Percentiles rank a stretch among this genome's conserved stretches.
phyloP scores from a whole-genome alignment of 1,140 invertebrate species.

The Limonius californicus region DNA sequence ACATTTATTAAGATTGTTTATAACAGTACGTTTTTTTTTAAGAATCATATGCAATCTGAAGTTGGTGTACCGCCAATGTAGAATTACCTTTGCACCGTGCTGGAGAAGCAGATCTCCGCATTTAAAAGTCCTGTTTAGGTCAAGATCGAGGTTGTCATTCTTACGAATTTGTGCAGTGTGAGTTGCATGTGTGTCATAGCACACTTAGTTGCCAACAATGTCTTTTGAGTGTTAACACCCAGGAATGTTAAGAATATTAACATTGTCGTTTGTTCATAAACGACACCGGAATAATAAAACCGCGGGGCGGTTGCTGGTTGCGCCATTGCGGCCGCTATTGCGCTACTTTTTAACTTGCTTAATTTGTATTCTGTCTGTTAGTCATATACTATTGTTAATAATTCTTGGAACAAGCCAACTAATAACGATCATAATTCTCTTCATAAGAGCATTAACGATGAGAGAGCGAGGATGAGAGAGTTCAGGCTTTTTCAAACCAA shows the following conservation, averaged over 20 bases:
- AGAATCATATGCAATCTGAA: too few relatives aligned
- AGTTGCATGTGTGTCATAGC: not conserved
- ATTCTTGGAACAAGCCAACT: not conserved
- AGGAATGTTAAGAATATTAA: not conserved
- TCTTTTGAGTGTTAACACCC: not conserved
- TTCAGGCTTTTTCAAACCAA: not conserved
- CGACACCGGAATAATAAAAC: too few relatives aligned
- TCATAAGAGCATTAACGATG: not conserved
- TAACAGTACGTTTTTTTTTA: too few relatives aligned
- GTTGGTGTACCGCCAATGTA: too few relatives aligned
- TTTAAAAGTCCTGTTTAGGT: conserved; percentile 1
- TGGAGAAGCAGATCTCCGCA: not conserved
- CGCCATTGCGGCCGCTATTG: not conserved
- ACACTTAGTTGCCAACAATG: not conserved
- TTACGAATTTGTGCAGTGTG: not conserved
- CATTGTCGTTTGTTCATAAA: not conserved
- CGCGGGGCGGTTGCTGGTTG: too few relatives aligned
- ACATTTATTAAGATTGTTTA: too few relatives aligned
- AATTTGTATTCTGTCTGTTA: not conserved
- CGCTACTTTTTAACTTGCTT: not conserved
- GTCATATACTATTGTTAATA: not conserved
- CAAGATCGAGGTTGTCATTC: conserved; percentile 1
- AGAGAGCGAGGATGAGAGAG: too few relatives aligned
- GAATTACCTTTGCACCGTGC: too few relatives aligned
- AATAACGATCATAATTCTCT: not conserved